phyloP scores from a whole-genome alignment of 2,113 vertebrate species.

The Nycticorax nycticorax region DNA sequence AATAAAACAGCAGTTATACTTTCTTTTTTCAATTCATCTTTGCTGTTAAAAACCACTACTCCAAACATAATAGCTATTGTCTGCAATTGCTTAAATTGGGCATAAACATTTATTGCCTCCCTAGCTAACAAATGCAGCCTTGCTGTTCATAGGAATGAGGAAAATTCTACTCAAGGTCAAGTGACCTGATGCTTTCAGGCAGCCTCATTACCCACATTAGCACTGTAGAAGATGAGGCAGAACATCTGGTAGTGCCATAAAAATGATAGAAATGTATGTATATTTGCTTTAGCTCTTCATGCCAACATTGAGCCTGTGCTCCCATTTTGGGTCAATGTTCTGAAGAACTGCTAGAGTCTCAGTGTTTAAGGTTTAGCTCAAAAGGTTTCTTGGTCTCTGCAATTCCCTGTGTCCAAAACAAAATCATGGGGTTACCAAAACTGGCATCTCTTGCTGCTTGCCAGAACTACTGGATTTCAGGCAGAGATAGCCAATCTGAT shows the following conservation, averaged over 20 bases:
- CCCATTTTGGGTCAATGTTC: not conserved
- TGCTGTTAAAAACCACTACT: slow-evolving; percentile 25
- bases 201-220: slow-evolving; percentile 49
- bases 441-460: not conserved
- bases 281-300: slow-evolving; percentile 19
- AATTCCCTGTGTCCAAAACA: not conserved
- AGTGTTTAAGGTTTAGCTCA: not conserved
- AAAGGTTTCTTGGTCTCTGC: slow-evolving; percentile 16
- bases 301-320: not conserved
- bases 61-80: slow-evolving; percentile 19
- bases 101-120: slow-evolving; percentile 58
- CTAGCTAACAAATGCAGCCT: slow-evolving; percentile 27
- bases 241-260: slow-evolving; percentile 56
- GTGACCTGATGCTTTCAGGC: slow-evolving; percentile 42
- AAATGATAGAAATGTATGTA: slow-evolving; percentile 16
- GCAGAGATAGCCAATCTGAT: not conserved
- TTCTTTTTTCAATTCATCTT: slow-evolving; percentile 11
- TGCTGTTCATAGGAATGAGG: not conserved
- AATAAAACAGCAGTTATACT: slow-evolving; percentile 25
- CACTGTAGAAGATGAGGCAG: slow-evolving; percentile 14
- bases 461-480: not conserved
- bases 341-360: not conserved
- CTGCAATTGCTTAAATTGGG: slow-evolving; percentile 57
- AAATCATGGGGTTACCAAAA: not conserved
- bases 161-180: slow-evolving; percentile 61